A percentile compares a stretch with the other conserved stretches of the same genome.
Conservation (phyloP, 1,140 invertebrate species). For the Campoletis sonorensis region DNA sequence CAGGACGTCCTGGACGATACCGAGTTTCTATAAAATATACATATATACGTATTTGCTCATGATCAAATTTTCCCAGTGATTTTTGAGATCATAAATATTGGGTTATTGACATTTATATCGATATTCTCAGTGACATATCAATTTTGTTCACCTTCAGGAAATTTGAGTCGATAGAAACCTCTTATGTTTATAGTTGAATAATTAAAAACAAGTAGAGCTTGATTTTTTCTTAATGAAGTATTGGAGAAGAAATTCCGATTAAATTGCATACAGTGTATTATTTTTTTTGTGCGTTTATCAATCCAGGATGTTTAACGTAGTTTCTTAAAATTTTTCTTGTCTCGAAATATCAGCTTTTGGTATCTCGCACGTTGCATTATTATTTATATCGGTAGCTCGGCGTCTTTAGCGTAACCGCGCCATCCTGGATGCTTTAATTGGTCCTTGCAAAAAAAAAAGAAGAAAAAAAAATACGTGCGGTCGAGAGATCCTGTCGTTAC, state of each 20-base stretch:
- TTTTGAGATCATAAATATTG: neutral
- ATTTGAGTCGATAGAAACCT: too few relatives aligned
- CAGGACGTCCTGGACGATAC: conserved; percentile 71
- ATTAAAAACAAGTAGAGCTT: too few relatives aligned
- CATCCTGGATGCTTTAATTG: conserved; percentile 25
- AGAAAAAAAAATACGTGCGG: conserved; percentile 2
- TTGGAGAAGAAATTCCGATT: too few relatives aligned
- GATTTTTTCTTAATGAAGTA: too few relatives aligned
- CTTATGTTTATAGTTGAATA: too few relatives aligned
- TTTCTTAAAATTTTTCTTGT: too few relatives aligned
- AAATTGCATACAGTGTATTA: too few relatives aligned
- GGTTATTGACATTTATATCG: too few relatives aligned
- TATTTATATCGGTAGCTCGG: conserved; percentile 14
- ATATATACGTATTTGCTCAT: neutral
- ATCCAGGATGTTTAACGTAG: too few relatives aligned
- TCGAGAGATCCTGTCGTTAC: conserved; percentile 23
- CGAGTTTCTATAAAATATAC: conserved; percentile 35
- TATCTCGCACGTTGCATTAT: conserved; percentile 2
- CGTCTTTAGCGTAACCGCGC: neutral
- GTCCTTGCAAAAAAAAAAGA: neutral
- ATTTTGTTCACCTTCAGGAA: too few relatives aligned
- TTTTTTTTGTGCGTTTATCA: too few relatives aligned
- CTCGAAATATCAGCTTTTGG: neutral
- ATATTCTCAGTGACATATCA: too few relatives aligned
- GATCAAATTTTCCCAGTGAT: neutral